A percentile compares a stretch with the other conserved stretches of the same genome.
These are phyloP conservation scores for Maniola jurtina DNA, from an alignment of 1,140 invertebrate species.

Conservation along the genomic window DNA sequence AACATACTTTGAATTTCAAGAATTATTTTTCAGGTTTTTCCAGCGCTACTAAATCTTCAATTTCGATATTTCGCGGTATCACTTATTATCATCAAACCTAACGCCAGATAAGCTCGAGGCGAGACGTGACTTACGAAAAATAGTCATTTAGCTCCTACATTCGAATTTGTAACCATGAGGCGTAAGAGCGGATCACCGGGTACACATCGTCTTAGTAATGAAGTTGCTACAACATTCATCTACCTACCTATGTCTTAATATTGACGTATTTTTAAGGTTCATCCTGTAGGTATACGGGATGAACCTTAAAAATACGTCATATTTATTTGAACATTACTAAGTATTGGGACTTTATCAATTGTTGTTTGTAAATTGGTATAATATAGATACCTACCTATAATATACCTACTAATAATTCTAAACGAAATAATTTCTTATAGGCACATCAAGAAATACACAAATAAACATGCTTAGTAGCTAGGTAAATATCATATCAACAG, in stretches of 20 bases:
- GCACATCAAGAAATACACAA: no score
- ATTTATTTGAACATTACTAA: not conserved
- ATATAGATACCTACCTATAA: no score
- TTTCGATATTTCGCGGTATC: constrained; percentile 59
- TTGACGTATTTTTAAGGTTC: no score
- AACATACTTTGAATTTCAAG: no score
- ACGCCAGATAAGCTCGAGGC: constrained; percentile 66
- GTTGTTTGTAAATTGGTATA: no score
- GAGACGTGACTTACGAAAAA: constrained; percentile 74
- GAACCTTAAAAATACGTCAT: not conserved
- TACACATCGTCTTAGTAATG: constrained; percentile 19
- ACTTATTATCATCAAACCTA: constrained; percentile 74
- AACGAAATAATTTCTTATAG: no score
- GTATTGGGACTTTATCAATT: no score
- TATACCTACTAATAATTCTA: no score
- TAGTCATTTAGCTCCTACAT: constrained; percentile 52
- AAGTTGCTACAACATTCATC: constrained; percentile 15
- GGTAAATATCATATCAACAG: no score
- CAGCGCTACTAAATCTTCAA: constrained; percentile 24
- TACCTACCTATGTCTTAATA: constrained; percentile 2
- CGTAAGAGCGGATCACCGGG: constrained; percentile 25
- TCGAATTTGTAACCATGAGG: constrained; percentile 43
- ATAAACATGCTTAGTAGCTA: no score
- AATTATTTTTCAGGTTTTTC: constrained; percentile 11
- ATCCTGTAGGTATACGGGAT: no score